phyloP scores from a whole-genome alignment of 2,888 invertebrate species.

The Crematogaster levior region DNA sequence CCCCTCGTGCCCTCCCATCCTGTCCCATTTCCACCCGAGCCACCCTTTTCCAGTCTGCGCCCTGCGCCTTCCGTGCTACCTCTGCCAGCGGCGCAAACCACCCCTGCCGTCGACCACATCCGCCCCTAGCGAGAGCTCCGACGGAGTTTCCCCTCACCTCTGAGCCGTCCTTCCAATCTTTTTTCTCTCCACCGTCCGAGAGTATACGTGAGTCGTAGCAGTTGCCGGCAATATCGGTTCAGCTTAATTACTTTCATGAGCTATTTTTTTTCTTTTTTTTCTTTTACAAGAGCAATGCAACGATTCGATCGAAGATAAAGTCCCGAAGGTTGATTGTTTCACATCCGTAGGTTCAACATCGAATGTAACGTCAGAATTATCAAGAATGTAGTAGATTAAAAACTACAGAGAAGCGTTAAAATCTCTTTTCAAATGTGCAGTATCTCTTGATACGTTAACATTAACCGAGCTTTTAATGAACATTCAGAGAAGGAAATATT shows the following conservation, averaged over 20 bases:
- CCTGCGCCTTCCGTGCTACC: conserved; percentile 68
- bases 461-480: conserved; percentile 21
- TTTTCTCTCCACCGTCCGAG: conserved; percentile 22
- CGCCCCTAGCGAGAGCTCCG: conserved; percentile 57
- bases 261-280: conserved; percentile 37
- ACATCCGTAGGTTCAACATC: neutral
- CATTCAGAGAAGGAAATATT: neutral
- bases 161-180: conserved; percentile 46
- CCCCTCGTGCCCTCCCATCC: conserved; percentile 58
- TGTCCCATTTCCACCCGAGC: conserved; percentile 40
- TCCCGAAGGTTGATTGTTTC: conserved; percentile 2
- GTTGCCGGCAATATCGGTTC: conserved; percentile 53
- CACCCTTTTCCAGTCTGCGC: conserved; percentile 69
- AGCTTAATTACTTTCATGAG: conserved; percentile 70
- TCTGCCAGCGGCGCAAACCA: conserved; percentile 63
- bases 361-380: neutral
- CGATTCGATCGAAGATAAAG: conserved; percentile 9
- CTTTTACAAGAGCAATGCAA: neutral
- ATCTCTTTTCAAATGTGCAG: neutral
- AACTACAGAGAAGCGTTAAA: neutral
- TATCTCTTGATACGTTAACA: neutral
- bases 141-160: conserved; percentile 37
- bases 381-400: neutral
- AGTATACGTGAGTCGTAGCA: conserved; percentile 37
- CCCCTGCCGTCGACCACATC: conserved; percentile 61